phyloP scores from a whole-genome alignment of 2,113 vertebrate genomes.

The Ursus arctos region DNA sequence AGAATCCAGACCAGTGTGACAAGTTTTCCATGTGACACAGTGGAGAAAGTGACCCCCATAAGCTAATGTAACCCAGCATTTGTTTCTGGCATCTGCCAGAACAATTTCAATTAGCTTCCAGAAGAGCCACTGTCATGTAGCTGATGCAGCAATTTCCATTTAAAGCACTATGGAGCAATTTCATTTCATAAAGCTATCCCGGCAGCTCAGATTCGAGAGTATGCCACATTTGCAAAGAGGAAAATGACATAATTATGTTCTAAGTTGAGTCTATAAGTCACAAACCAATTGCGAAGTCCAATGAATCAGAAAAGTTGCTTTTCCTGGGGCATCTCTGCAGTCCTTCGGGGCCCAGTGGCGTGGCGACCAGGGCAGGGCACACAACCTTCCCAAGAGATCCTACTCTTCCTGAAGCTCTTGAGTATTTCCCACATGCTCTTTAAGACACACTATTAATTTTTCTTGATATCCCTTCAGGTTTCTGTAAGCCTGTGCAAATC shows the following conservation, averaged over 20 bases:
- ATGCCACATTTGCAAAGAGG: constrained; percentile 56
- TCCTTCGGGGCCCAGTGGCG: neutral
- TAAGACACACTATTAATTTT: neutral
- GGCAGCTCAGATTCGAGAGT: constrained; percentile 29
- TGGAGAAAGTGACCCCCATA: constrained; percentile 63
- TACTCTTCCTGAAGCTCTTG: neutral
- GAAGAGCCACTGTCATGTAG: neutral
- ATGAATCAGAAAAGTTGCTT: constrained; percentile 69
- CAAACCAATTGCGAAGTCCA: constrained; percentile 67
- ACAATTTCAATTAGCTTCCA: constrained; percentile 79
- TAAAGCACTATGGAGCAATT: constrained; percentile 25
- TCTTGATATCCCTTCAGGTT: neutral
- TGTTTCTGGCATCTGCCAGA: constrained; percentile 72
- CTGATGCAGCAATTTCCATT: constrained; percentile 52
- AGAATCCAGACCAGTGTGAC: neutral
- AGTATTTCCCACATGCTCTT: neutral
- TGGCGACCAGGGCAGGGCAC: neutral
- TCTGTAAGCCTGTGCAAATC: neutral
- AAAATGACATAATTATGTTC: constrained; percentile 71
- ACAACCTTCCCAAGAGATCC: neutral
- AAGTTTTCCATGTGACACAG: constrained; percentile 17
- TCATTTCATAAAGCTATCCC: constrained; percentile 55
- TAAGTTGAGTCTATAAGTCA: constrained; percentile 74
- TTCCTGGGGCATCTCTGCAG: neutral
- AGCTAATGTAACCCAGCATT: constrained; percentile 60